Conservation (phyloP, 1,140 invertebrate genomes). For the Marisa cornuarietis region DNA sequence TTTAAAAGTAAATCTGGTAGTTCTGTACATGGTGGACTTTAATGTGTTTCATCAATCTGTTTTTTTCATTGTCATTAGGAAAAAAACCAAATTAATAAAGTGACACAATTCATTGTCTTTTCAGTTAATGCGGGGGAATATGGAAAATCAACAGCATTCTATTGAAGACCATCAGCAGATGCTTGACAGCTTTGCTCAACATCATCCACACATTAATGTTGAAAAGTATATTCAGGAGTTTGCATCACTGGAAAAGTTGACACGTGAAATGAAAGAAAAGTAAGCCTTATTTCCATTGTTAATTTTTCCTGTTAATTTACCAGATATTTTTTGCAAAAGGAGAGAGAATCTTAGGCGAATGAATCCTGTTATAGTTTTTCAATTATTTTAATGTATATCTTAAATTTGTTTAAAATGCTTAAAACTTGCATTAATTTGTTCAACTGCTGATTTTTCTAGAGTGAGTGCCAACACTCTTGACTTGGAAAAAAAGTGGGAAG, state of each 20-base stretch:
- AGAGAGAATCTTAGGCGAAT: too few relatives aligned
- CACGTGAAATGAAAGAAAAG: constrained; percentile 78
- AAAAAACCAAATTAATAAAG: too few relatives aligned
- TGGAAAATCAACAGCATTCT: constrained; percentile 68
- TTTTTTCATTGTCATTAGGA: too few relatives aligned
- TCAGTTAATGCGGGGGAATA: constrained; percentile 37
- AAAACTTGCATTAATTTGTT: too few relatives aligned
- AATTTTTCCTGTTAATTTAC: too few relatives aligned
- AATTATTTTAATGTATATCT: too few relatives aligned
- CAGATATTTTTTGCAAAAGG: too few relatives aligned
- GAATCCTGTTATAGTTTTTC: too few relatives aligned
- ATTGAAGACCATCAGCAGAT: constrained; percentile 76
- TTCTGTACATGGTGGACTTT: not conserved
- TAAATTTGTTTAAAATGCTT: too few relatives aligned
- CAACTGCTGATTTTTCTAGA: constrained; percentile 45
- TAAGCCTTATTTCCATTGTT: constrained; percentile 70
- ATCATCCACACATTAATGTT: constrained; percentile 55
- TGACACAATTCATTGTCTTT: not conserved
- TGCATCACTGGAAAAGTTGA: constrained; percentile 69
- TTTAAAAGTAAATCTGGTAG: too few relatives aligned
- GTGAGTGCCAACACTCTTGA: constrained; percentile 54
- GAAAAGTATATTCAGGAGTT: constrained; percentile 51
- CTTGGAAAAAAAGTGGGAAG: constrained; percentile 72
- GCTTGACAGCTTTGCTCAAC: constrained; percentile 69
- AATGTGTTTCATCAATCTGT: not conserved